Evolutionary conservation across 2,113 vertebrate species (phyloP).

Genomic region (Gallinago jamesoni): DNA sequence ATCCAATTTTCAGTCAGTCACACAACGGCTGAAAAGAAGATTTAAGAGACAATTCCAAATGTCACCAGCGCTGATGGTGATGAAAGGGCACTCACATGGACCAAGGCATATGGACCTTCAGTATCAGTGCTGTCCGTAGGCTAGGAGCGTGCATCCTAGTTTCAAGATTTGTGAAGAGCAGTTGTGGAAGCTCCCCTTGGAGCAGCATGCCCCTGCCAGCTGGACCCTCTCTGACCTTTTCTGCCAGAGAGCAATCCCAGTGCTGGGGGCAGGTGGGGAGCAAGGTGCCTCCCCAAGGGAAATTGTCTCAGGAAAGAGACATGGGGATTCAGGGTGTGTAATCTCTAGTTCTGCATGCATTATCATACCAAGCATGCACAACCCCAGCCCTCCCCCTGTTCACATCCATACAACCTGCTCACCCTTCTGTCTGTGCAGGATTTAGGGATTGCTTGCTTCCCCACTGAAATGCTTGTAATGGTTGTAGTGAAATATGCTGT

Average conservation of each 20-base stretch:
- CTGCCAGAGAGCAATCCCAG: not conserved
- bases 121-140: not conserved
- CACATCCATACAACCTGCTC: not conserved
- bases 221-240: not conserved
- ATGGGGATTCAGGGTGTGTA: not conserved
- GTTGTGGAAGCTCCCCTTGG: not conserved
- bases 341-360: not conserved
- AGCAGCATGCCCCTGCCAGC: not conserved
- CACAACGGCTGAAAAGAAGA: not conserved
- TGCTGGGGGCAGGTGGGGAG: not conserved
- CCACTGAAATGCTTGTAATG: not conserved
- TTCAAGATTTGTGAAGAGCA: not conserved
- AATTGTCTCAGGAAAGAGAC: not conserved
- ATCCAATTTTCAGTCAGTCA: not conserved
- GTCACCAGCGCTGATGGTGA: not conserved
- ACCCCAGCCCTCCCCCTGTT: not conserved
- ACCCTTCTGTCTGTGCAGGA: not conserved
- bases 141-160: not conserved
- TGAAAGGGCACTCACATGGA: not conserved
- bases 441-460: not conserved
- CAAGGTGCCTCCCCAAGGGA: not conserved
- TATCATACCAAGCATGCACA: not conserved
- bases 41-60: not conserved
- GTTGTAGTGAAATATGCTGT: not conserved
- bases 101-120: not conserved